phyloP scores from a whole-genome alignment of 2,797 vertebrate species.

The Pangasius sanitwongsei region DNA sequence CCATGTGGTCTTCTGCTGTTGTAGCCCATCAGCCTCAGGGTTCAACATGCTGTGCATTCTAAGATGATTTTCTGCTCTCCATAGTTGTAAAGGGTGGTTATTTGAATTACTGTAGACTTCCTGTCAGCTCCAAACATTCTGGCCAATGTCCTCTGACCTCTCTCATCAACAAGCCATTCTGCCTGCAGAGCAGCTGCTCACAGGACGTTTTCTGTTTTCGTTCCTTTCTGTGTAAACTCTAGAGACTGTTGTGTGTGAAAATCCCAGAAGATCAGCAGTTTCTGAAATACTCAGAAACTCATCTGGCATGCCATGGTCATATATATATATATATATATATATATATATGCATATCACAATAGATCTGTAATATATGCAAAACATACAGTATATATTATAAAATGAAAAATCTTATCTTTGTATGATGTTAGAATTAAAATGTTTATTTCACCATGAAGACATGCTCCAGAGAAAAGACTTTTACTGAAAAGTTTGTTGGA shows the following conservation, averaged over 20 bases:
- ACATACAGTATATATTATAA: background rate
- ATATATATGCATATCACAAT: background rate
- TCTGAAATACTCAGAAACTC: background rate
- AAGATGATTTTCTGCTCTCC: background rate
- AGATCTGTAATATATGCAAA: background rate
- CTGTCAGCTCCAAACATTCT: conserved; percentile 5
- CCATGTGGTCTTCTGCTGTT: background rate
- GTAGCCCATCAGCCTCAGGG: background rate
- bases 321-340: no score
- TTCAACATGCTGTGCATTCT: background rate
- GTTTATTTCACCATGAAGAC: background rate
- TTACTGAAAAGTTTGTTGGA: background rate
- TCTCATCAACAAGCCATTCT: background rate
- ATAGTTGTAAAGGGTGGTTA: background rate
- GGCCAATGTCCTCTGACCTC: background rate
- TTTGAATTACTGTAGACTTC: background rate
- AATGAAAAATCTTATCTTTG: background rate
- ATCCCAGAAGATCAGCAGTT: background rate
- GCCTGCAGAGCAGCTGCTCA: background rate
- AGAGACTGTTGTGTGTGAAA: background rate
- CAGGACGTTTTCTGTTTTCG: background rate
- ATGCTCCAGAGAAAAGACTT: background rate
- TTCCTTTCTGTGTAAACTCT: background rate
- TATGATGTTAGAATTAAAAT: background rate
- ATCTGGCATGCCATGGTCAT: background rate